phyloP scores from a whole-genome alignment of 1,140 invertebrate genomes.

The Maniola jurtina region DNA sequence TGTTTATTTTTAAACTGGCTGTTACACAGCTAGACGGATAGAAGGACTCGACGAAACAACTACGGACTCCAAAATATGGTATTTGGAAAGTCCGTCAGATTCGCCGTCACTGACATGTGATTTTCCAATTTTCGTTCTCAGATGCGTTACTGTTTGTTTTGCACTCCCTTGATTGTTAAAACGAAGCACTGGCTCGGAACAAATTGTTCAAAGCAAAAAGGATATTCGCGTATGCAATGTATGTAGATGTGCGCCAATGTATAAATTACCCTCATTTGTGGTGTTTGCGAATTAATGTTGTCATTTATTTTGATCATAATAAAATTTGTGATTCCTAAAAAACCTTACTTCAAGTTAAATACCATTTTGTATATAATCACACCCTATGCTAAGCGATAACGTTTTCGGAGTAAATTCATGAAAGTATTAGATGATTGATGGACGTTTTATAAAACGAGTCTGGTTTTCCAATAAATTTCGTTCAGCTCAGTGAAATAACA shows the following conservation, averaged over 20 bases:
- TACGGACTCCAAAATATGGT: no score
- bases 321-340: not conserved
- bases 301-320: not conserved
- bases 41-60: no score
- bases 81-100: not conserved
- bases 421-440: slow-evolving; percentile 3
- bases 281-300: slow-evolving; percentile 1
- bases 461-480: not conserved
- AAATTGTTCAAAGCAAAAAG: slow-evolving; percentile 20
- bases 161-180: slow-evolving; percentile 19
- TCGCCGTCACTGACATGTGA: not conserved
- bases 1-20: no score
- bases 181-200: slow-evolving; percentile 15
- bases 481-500: not conserved
- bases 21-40: no score
- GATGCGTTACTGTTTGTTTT: slow-evolving; percentile 19
- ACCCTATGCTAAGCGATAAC: not conserved
- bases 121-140: slow-evolving; percentile 9
- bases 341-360: no score
- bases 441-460: not conserved
- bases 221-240: slow-evolving; percentile 1
- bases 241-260: not conserved
- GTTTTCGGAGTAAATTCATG: not conserved
- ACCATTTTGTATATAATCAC: not conserved
- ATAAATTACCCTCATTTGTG: not conserved